Evolutionary conservation across 1,140 invertebrate genomes (phyloP).

Genomic region (Drosophila tristis): DNA sequence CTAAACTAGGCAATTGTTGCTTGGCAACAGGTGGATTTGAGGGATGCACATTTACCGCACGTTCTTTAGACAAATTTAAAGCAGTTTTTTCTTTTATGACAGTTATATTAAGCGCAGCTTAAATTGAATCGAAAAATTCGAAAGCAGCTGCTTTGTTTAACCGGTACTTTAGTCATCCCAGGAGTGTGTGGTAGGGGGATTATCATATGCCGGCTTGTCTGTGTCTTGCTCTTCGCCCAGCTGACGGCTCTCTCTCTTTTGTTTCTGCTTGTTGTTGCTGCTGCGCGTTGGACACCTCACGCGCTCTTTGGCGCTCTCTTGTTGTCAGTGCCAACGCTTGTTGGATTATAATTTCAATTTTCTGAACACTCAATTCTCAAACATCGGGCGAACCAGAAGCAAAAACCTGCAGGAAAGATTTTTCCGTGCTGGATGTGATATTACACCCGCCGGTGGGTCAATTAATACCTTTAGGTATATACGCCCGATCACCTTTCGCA

Average conservation of each 20-base stretch:
- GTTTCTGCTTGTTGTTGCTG: conserved; percentile 51
- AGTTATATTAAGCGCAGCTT: too few relatives aligned
- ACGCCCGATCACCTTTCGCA: conserved; percentile 2
- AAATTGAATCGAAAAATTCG: too few relatives aligned
- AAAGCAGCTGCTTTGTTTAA: too few relatives aligned
- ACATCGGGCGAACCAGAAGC: conserved; percentile 21
- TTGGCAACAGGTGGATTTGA: too few relatives aligned
- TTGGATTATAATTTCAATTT: conserved; percentile 27
- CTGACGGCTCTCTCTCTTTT: conserved; percentile 33
- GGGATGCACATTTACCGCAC: too few relatives aligned
- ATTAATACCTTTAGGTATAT: conserved; percentile 1
- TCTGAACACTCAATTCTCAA: conserved; percentile 21
- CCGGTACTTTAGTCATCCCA: neutral
- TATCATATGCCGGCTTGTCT: too few relatives aligned
- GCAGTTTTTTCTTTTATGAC: too few relatives aligned
- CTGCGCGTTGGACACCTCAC: conserved; percentile 29
- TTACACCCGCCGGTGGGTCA: conserved; percentile 25
- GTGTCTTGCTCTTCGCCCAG: conserved; percentile 7
- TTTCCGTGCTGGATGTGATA: conserved; percentile 17
- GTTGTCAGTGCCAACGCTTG: conserved; percentile 42
- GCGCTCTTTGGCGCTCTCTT: conserved; percentile 17
- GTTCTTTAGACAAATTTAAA: too few relatives aligned
- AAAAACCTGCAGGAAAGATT: conserved; percentile 1
- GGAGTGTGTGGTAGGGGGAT: neutral
- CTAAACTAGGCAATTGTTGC: too few relatives aligned